Percentiles rank a stretch among this genome's conserved stretches.
Evolutionary conservation across 1,140 invertebrate species (phyloP).

Genomic region (Procambarus clarkii): DNA sequence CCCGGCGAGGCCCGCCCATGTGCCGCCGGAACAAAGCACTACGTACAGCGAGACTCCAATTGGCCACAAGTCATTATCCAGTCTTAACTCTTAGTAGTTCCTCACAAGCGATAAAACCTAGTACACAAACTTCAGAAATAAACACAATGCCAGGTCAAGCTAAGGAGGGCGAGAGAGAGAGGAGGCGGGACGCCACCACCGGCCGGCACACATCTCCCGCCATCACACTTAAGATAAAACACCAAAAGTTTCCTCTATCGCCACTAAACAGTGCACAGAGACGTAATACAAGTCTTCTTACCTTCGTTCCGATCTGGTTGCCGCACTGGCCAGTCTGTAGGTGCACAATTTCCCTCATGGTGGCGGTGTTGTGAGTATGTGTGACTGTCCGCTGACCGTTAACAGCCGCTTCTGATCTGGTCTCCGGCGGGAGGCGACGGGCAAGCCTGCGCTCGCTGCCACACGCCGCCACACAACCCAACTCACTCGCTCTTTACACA

Average conservation of each 20-base stretch:
- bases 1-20: too few species aligned
- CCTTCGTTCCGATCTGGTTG: conserved; percentile 45
- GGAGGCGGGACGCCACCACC: not conserved
- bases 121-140: too few species aligned
- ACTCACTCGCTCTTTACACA: not conserved
- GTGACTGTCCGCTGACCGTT: not conserved
- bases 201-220: not conserved
- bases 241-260: not conserved
- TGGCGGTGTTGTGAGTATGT: not conserved
- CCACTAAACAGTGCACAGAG: not conserved
- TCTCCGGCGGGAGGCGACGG: too few species aligned
- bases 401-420: conserved; percentile 10
- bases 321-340: conserved; percentile 42
- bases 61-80: too few species aligned
- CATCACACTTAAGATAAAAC: not conserved
- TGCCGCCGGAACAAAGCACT: too few species aligned
- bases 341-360: conserved; percentile 45
- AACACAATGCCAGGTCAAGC: too few species aligned
- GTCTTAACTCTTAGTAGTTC: too few species aligned
- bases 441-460: not conserved
- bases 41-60: too few species aligned
- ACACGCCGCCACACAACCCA: not conserved
- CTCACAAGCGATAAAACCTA: too few species aligned
- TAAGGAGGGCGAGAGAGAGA: too few species aligned
- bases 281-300: not conserved